Base-by-base conservation (phyloP, 2,888 invertebrate species). In the Acrobeloides nanus region DNA sequence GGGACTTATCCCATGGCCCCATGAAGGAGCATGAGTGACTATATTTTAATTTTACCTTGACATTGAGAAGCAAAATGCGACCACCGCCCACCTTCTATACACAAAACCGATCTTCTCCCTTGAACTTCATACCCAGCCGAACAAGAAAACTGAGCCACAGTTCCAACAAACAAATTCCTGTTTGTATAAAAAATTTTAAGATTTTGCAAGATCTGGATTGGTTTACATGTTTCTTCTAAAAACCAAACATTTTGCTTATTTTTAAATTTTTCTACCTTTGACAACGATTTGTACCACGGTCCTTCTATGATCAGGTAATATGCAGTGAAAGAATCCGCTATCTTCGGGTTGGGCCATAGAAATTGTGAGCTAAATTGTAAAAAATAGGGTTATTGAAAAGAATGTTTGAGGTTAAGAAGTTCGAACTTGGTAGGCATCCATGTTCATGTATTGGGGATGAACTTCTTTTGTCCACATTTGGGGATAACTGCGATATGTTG, bases 251-350 rank as follows among this genome's bases (percentile, higher is more conserved):
- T n/a, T 54, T 51, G 4, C 6, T 43, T 2, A 24, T 15, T 31
- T 32, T 29, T 37, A 12, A 12, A 35, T 15, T 26, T 21, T n/a
- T 4, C 32, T 27, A 64, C 66, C 62, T 38, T 57, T 49, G n/a
- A 73, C 62, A 18, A 49, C 46, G 1, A 73, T 31, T 25, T 56
- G 57, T 12, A 73, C 53, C 39, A 68, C 63, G 23, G 57, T 45
- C 15, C 75, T 54, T 70, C 87, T 85, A 31, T 87, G 78, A 0
- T 86, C 85, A 0, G 89, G 89, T 0, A 88, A 86, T 55, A 84
- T 83, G 68, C 89, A 89, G 0, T 86, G 83, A 74, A 84, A 88
- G 2, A 82, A 75, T 0, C 89, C 89, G 0, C 86, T 84, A 75
- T 89, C 89, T 60, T 86, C 86, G 66, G 83, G 83, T 33, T 82